These are phyloP conservation scores for Oxyruncus cristatus DNA, from an alignment of 2,113 vertebrate species.

Conservation along the genomic window DNA sequence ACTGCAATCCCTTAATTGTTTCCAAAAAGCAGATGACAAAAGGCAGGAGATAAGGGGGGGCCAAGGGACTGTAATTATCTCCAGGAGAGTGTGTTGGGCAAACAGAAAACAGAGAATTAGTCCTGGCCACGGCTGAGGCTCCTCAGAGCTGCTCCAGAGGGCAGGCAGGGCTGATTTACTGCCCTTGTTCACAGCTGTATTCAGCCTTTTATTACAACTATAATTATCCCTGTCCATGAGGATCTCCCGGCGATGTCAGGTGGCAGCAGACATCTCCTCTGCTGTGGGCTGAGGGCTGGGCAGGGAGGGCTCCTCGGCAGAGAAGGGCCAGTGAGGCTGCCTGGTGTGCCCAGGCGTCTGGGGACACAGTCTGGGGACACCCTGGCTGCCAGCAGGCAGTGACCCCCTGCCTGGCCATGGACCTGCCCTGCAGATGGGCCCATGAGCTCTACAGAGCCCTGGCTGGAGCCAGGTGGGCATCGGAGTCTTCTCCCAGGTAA, in stretches of 20 bases:
- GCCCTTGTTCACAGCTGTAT: neutral
- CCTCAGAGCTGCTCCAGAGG: neutral
- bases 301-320: neutral
- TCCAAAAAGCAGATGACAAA: neutral
- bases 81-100: conserved; percentile 25
- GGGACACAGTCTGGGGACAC: neutral
- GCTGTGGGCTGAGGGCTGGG: neutral
- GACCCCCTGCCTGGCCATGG: neutral
- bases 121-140: neutral
- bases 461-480: neutral
- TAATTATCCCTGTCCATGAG: neutral
- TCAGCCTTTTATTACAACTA: neutral
- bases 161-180: neutral
- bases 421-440: rapidly evolving
- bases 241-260: neutral
- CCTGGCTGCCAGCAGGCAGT: neutral
- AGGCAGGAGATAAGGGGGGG: neutral
- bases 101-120: neutral
- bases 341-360: neutral
- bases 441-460: neutral
- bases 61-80: too few species aligned
- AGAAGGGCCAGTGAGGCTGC: neutral
- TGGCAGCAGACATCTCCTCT: neutral
- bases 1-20: neutral
- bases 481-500: neutral